phyloP scores from a whole-genome alignment of 2,113 vertebrate genomes.

The Pterocles orientalis region DNA sequence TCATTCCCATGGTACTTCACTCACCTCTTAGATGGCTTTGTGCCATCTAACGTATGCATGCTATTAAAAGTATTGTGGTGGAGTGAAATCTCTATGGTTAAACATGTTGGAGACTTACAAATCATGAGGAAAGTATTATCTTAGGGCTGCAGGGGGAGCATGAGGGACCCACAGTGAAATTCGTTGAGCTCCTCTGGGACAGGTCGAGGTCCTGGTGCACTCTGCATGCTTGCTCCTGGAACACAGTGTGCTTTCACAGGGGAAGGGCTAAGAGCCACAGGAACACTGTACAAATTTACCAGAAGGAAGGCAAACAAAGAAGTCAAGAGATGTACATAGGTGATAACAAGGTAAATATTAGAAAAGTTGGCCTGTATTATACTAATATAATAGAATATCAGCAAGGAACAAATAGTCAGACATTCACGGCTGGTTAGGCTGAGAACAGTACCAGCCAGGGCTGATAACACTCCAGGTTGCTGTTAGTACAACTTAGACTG shows the following conservation, averaged over 20 bases:
- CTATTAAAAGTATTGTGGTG: background rate
- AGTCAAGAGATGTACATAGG: conserved; percentile 51
- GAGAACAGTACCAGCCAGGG: conserved; percentile 21
- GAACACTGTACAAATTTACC: conserved; percentile 52
- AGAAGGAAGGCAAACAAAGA: conserved; percentile 67
- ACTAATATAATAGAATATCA: conserved; percentile 19
- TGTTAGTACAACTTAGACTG: background rate
- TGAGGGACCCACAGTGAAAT: background rate
- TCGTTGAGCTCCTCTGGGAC: background rate
- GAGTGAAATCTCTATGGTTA: rapidly evolving
- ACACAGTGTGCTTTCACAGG: background rate
- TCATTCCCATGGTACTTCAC: background rate
- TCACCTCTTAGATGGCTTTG: background rate
- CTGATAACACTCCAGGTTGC: conserved; percentile 28
- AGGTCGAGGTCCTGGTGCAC: background rate
- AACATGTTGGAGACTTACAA: background rate
- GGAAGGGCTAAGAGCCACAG: conserved; percentile 5
- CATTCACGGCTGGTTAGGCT: conserved; percentile 3
- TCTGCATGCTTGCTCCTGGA: background rate
- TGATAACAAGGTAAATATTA: conserved; percentile 70
- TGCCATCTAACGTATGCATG: background rate
- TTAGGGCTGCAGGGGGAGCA: background rate
- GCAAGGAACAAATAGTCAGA: conserved; percentile 41
- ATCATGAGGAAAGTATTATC: background rate
- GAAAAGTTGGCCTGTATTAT: conserved; percentile 42